Evolutionary conservation across 2,113 vertebrate genomes (phyloP).

Genomic region (Meles meles): DNA sequence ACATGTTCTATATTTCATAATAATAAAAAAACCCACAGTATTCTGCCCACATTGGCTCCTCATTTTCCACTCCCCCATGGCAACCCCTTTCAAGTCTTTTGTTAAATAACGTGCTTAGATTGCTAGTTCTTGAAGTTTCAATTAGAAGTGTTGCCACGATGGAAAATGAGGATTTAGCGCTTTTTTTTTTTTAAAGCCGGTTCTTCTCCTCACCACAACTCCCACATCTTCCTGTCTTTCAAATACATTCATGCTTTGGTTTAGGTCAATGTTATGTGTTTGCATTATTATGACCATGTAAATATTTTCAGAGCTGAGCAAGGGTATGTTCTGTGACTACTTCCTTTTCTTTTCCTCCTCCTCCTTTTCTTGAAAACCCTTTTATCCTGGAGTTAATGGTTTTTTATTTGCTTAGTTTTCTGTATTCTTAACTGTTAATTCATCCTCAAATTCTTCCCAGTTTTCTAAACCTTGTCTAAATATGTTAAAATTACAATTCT

Average conservation of each 20-base stretch:
- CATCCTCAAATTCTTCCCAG: neutral
- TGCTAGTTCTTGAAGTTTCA: neutral
- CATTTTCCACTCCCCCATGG: neutral
- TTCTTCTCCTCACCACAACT: neutral
- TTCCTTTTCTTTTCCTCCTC: neutral
- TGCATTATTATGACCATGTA: neutral
- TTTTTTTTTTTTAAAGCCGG: neutral
- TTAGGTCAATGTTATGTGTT: slow-evolving; percentile 12
- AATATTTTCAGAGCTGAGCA: slow-evolving; percentile 36
- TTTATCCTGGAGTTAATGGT: neutral
- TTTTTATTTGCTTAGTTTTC: neutral
- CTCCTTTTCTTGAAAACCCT: neutral
- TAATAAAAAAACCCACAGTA: neutral
- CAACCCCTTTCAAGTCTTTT: neutral
- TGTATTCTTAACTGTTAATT: neutral
- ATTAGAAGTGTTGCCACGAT: neutral
- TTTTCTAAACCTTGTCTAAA: neutral
- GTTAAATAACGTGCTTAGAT: neutral
- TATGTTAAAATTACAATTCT: neutral
- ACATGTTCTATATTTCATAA: neutral
- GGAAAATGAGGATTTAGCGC: neutral
- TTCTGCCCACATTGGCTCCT: neutral
- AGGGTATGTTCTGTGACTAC: neutral
- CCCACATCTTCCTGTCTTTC: neutral
- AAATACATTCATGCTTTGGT: neutral